phyloP scores from a whole-genome alignment of 2,888 invertebrate species.

The Rhodophaea formosa region DNA sequence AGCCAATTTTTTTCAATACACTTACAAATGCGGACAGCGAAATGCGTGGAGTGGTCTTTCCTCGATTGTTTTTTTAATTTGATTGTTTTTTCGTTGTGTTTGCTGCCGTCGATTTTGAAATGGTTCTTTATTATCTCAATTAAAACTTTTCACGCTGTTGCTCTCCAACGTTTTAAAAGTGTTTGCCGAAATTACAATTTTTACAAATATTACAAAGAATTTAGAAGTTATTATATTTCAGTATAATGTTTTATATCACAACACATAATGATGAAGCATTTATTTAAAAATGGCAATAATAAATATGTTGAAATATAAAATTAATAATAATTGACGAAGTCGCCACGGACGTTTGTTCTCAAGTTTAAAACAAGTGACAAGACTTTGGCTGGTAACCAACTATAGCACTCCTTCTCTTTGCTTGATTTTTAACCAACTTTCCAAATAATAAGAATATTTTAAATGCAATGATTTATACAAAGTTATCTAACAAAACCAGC shows the following conservation, averaged over 20 bases:
- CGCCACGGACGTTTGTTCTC: slow-evolving; percentile 12
- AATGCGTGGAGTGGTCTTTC: slow-evolving; percentile 45
- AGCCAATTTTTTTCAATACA: slow-evolving; percentile 63
- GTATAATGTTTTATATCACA: neutral
- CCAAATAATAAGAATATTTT: no score
- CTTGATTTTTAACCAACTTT: no score
- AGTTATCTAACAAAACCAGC: neutral
- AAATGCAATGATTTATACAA: no score
- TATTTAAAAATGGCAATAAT: neutral
- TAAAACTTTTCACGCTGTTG: slow-evolving; percentile 29
- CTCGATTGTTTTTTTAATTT: slow-evolving; percentile 42
- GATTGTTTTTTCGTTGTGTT: slow-evolving; percentile 44
- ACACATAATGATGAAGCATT: neutral
- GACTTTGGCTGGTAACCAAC: neutral
- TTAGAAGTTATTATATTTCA: no score
- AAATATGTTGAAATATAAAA: no score
- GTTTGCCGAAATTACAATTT: no score
- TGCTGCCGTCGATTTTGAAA: slow-evolving; percentile 32
- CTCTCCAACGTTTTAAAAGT: neutral
- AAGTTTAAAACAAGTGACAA: slow-evolving; percentile 7
- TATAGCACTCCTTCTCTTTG: neutral
- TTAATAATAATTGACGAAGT: slow-evolving; percentile 13
- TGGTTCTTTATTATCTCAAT: slow-evolving; percentile 31
- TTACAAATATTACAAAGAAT: no score
- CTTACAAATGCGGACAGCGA: slow-evolving; percentile 55